phyloP scores from a whole-genome alignment of 2,797 vertebrate species.

The Chaetophractus vellerosus region DNA sequence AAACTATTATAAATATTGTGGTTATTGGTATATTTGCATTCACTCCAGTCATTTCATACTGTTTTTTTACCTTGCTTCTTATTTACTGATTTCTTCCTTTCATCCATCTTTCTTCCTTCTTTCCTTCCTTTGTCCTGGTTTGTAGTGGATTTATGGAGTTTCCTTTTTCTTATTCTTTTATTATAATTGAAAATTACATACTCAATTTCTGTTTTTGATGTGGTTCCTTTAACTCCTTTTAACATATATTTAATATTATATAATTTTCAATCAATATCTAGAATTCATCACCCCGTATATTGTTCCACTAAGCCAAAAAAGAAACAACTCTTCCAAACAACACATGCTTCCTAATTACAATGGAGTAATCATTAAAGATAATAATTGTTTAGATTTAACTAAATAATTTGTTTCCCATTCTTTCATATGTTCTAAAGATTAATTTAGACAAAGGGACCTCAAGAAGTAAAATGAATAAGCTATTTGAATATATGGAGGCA shows the following conservation, averaged over 20 bases:
- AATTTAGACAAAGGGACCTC: background rate
- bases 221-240: background rate
- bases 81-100: background rate
- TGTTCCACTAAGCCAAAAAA: background rate
- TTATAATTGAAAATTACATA: background rate
- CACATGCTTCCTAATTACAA: background rate
- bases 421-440: background rate
- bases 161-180: background rate
- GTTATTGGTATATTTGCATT: background rate
- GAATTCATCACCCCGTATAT: background rate
- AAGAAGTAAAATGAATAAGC: background rate
- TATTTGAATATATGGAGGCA: background rate
- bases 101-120: background rate
- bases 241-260: background rate
- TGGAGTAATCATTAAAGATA: background rate
- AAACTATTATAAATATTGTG: background rate
- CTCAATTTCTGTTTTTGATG: background rate
- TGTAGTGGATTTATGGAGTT: background rate
- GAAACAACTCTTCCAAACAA: background rate
- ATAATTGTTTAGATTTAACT: background rate
- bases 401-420: background rate
- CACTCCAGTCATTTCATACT: background rate
- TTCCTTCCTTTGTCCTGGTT: background rate
- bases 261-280: background rate
- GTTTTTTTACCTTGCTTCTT: background rate